Evolutionary conservation across 2,888 invertebrate genomes (phyloP).

Genomic region (Caenorhabditis sp.): DNA sequence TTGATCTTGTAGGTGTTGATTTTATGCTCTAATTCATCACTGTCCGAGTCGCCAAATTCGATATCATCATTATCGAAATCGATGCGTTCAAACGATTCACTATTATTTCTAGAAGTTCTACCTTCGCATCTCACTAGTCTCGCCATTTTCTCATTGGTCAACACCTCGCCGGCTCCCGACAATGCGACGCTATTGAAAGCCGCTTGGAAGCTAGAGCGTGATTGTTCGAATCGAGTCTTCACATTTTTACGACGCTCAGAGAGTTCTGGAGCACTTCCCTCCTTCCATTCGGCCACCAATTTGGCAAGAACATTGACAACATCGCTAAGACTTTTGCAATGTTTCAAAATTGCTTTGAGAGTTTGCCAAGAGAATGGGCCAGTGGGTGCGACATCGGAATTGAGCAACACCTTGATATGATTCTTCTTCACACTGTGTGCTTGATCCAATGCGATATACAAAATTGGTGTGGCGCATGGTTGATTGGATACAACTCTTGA

Average conservation of each 20-base stretch:
- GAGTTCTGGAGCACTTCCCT: constrained; percentile 21
- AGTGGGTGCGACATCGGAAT: constrained; percentile 27
- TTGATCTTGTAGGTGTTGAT: constrained; percentile 10
- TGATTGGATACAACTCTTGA: constrained; percentile 18
- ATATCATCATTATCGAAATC: constrained; percentile 28
- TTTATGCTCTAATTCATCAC: constrained; percentile 5
- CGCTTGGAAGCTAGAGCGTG: constrained; percentile 25
- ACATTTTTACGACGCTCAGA: not conserved
- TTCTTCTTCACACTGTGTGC: constrained; percentile 17
- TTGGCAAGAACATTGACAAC: constrained; percentile 20
- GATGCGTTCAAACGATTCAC: constrained; percentile 48
- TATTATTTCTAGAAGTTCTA: constrained; percentile 11
- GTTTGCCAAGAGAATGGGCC: constrained; percentile 35
- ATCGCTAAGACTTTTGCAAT: constrained; percentile 16
- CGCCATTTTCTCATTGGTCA: constrained; percentile 42
- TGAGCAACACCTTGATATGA: constrained; percentile 29
- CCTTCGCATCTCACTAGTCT: constrained; percentile 35
- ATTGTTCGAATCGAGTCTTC: constrained; percentile 27
- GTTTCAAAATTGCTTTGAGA: constrained; percentile 28
- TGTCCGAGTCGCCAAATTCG: constrained; percentile 30
- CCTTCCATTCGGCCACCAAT: constrained; percentile 33
- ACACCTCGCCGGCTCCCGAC: constrained; percentile 14
- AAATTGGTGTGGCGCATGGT: constrained; percentile 17
- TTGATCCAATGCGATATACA: constrained; percentile 23
- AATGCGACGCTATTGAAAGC: constrained; percentile 23